A percentile compares a stretch with the other conserved stretches of the same genome.
phyloP scores from a whole-genome alignment of 1,140 invertebrate genomes.

The Berghia stephanieae region DNA sequence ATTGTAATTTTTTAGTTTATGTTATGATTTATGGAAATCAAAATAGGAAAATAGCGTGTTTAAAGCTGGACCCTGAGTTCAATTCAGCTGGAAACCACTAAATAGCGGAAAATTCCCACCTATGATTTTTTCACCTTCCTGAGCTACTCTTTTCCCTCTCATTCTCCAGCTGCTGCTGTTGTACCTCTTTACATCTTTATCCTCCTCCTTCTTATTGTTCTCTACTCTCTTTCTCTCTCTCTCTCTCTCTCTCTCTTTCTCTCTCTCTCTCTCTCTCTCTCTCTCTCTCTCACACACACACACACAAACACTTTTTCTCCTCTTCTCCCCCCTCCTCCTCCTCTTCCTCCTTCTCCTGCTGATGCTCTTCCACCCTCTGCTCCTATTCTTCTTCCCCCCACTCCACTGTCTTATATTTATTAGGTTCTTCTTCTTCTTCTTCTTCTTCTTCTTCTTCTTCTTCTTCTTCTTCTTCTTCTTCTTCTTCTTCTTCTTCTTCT shows the following conservation, averaged over 20 bases:
- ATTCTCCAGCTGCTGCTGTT: too few relatives aligned
- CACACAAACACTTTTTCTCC: slow-evolving; percentile 10
- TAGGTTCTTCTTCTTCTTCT: not conserved
- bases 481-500: not conserved
- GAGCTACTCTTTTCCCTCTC: too few relatives aligned
- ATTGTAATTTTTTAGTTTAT: not conserved
- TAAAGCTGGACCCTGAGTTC: too few relatives aligned
- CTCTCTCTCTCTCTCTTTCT: too few relatives aligned
- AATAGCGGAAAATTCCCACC: too few relatives aligned
- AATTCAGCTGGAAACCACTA: too few relatives aligned
- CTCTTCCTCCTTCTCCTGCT: not conserved
- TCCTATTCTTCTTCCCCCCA: not conserved
- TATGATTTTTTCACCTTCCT: too few relatives aligned
- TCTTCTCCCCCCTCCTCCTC: not conserved
- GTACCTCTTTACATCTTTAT: too few relatives aligned
- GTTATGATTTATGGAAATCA: too few relatives aligned
- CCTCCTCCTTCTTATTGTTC: too few relatives aligned
- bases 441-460: not conserved
- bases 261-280: not conserved
- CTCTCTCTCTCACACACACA: not conserved
- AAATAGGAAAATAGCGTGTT: too few relatives aligned
- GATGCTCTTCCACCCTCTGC: not conserved
- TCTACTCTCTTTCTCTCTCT: too few relatives aligned
- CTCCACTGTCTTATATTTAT: not conserved
- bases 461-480: not conserved